These are phyloP conservation scores for Gallinago nigripennis DNA, from an alignment of 2,797 vertebrate genomes.

Conservation along the genomic window DNA sequence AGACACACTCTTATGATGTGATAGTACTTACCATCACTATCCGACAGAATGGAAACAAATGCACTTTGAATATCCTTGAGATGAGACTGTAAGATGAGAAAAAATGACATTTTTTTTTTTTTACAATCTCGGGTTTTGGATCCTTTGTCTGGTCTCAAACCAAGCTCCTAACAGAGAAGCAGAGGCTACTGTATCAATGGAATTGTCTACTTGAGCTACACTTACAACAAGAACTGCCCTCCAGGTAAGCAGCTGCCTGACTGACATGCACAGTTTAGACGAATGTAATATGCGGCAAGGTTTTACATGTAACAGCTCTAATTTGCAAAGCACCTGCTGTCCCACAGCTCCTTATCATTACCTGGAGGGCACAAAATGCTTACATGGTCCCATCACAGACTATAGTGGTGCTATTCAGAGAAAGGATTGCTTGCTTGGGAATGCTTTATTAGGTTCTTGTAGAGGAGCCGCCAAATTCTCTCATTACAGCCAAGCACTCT, in stretches of 20 bases:
- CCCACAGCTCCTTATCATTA: background rate
- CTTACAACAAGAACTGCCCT: background rate
- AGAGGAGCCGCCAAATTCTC: background rate
- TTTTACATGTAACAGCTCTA: background rate
- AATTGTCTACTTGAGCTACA: background rate
- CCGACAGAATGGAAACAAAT: slow-evolving; percentile 93
- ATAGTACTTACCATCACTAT: slow-evolving; percentile 90
- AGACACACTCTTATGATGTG: background rate
- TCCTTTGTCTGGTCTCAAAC: background rate
- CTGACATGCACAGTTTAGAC: background rate
- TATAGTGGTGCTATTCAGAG: background rate
- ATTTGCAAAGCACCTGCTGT: background rate
- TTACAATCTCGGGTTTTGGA: background rate
- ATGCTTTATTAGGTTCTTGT: background rate
- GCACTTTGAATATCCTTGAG: slow-evolving; percentile 96
- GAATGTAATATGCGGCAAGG: rapidly evolving
- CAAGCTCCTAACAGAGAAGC: background rate
- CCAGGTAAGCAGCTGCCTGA: background rate
- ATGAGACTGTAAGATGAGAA: slow-evolving; percentile 82
- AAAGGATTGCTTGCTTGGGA: background rate
- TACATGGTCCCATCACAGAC: background rate
- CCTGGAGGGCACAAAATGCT: background rate
- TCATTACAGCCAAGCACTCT: background rate
- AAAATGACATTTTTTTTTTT: background rate
- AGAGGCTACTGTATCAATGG: background rate